Evolutionary conservation across 2,113 vertebrate genomes (phyloP).

Genomic region (Monopterus albus): DNA sequence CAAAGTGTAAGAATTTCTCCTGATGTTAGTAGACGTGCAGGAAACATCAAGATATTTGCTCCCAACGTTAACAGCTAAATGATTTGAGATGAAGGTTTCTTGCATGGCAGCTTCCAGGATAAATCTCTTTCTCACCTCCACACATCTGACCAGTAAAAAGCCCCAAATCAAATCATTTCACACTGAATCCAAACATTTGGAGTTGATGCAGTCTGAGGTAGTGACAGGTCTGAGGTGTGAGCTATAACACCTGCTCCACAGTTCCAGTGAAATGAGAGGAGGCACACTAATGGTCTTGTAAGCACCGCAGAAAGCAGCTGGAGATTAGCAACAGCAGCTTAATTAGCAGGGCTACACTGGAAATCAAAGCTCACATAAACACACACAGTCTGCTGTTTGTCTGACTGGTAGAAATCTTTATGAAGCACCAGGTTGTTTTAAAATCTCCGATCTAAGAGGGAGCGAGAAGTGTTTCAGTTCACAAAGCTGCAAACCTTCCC

Average conservation of each 20-base stretch:
- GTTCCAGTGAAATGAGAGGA: constrained; percentile 49
- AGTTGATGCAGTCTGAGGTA: not conserved
- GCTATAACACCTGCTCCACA: constrained; percentile 1
- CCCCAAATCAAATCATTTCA: too few species aligned
- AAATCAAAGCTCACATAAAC: constrained; percentile 58
- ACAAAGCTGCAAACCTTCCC: constrained; percentile 5
- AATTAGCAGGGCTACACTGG: constrained; percentile 49
- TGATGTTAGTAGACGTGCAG: too few species aligned
- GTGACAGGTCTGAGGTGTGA: constrained; percentile 8
- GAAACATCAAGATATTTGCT: too few species aligned
- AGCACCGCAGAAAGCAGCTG: constrained; percentile 67
- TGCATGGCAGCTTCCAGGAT: too few species aligned
- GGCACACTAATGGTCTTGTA: constrained; percentile 64
- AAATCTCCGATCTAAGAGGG: constrained; percentile 22
- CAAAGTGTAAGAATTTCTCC: too few species aligned
- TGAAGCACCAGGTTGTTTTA: constrained; percentile 41
- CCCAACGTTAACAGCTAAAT: too few species aligned
- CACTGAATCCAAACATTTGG: not conserved
- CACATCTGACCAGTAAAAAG: too few species aligned
- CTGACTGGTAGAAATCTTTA: constrained; percentile 48
- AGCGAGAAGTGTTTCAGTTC: constrained; percentile 11
- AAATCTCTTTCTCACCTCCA: too few species aligned
- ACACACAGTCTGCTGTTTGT: constrained; percentile 43
- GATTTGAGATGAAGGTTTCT: too few species aligned
- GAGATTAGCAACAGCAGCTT: constrained; percentile 75